phyloP scores from a whole-genome alignment of 2,113 vertebrate genomes.

The Syngnathus typhle region DNA sequence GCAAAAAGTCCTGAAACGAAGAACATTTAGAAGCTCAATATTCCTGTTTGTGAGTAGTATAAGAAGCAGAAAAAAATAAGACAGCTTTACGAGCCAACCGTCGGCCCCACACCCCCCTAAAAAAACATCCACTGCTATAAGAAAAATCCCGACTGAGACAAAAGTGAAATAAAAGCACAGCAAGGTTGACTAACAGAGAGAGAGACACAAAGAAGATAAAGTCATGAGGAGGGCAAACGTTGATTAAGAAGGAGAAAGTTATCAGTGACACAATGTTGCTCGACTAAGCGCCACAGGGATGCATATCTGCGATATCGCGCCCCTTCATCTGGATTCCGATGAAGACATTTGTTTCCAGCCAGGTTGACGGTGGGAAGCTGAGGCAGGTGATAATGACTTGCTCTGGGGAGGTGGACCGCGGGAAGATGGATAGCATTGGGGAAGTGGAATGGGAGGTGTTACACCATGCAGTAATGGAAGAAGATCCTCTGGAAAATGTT shows the following conservation, averaged over 20 bases:
- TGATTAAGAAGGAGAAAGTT: conserved; percentile 5
- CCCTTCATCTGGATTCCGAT: conserved; percentile 1
- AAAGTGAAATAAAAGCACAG: not conserved
- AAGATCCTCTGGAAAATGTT: not conserved
- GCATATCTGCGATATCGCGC: conserved; percentile 1
- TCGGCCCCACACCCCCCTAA: too few species aligned
- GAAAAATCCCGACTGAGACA: not conserved
- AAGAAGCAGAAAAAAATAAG: too few species aligned
- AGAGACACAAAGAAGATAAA: not conserved
- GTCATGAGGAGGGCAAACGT: not conserved
- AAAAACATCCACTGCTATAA: too few species aligned
- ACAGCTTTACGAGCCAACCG: too few species aligned
- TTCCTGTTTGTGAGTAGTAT: too few species aligned
- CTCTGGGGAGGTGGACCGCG: not conserved
- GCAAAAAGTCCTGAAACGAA: too few species aligned
- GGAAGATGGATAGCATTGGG: not conserved
- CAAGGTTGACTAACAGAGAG: not conserved
- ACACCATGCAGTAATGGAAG: not conserved
- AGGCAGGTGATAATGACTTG: conserved; percentile 8
- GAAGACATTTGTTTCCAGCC: conserved; percentile 8
- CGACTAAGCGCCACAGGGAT: not conserved
- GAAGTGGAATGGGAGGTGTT: not conserved
- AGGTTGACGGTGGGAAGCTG: conserved; percentile 1
- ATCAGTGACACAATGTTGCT: not conserved
- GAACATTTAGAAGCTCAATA: too few species aligned